These are phyloP conservation scores for Mythimna pallens DNA, from an alignment of 2,888 invertebrate genomes.

Conservation along the genomic window DNA sequence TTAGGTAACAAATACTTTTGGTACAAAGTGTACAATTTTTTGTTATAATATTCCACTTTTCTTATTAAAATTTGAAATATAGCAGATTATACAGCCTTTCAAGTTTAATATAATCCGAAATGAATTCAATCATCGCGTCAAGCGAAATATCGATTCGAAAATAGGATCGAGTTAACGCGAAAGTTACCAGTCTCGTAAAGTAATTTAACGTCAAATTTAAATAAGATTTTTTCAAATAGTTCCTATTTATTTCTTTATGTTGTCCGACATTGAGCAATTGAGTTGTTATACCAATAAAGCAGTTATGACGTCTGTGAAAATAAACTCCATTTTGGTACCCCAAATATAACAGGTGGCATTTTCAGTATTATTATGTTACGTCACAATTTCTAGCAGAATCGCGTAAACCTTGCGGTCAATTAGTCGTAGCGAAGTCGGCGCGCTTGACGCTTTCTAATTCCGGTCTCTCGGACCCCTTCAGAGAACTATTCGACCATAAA, in stretches of 20 bases:
- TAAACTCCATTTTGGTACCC: constrained; percentile 34
- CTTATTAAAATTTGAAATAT: constrained; percentile 21
- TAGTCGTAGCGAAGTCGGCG: constrained; percentile 81
- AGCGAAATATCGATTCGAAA: constrained; percentile 47
- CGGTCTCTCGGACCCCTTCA: constrained; percentile 83
- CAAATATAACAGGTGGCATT: constrained; percentile 42
- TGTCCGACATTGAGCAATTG: constrained; percentile 28
- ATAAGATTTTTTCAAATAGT: constrained; percentile 39
- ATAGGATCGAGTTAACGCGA: constrained; percentile 47
- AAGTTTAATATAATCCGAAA: constrained; percentile 47
- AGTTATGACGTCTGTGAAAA: constrained; percentile 40
- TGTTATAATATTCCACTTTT: constrained; percentile 28
- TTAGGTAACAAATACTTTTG: constrained; percentile 16
- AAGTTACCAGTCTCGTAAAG: constrained; percentile 44
- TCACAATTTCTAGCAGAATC: constrained; percentile 81
- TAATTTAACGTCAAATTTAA: constrained; percentile 61
- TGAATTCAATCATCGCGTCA: constrained; percentile 44
- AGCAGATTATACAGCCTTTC: constrained; percentile 42
- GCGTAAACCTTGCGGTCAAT: constrained; percentile 89
- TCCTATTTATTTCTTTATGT: constrained; percentile 17
- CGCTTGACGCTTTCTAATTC: constrained; percentile 89
- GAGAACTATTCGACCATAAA: constrained; percentile 87
- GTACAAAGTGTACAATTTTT: constrained; percentile 33
- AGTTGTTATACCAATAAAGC: constrained; percentile 21
- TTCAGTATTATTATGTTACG: constrained; percentile 74